Evolutionary conservation across 2,888 invertebrate genomes (phyloP), one percentile per base, ranked within the genome.

Genomic region (Smittia aterrima): DNA sequence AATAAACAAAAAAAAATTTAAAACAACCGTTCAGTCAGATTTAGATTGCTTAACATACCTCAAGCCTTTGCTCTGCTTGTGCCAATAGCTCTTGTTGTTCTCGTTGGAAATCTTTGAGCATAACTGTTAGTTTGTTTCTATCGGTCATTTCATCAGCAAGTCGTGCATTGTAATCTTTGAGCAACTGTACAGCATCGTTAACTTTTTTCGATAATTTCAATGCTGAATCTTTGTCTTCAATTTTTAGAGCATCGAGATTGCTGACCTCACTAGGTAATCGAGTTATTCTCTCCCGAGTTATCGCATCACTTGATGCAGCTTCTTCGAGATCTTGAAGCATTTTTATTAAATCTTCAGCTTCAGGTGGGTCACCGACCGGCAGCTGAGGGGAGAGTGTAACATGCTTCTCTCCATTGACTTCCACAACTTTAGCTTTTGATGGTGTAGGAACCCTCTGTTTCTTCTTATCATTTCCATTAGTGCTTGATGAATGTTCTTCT

Each of bases 251-350:
- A 77, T 90, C 89, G 2, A 95, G 89, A 87, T 98, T 96, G 0
- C 96, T 96, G 1, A 98, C 95, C 85, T 96, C 96, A 67, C 93
- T 92, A 0, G 98, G 98, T 72, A 98, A 85, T 75, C 93, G 94
- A 0, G 97, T 96, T 78, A 98, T 98, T 80, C 92, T 89, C 82
- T 97, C 95, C 77, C 98, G 85, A 1, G 96, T 93, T 0, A 89
- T 89, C 76, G 96, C 97, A 85, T 98, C 98, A 78, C 95, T 93
- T 0, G 97, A 97, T 1, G 98, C 96, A 75, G 96, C 94, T 79
- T 94, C 95, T 82, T 98, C 98, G 79, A 98, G 85, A 78, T 94
- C 94, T 82, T 92, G 85, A 74, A 92, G 85, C 1, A 89, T 89
- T 84, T 92, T 93, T 76, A 97, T 91, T 32, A 98, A 86, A 79